These are phyloP conservation scores for Alitta virens DNA, from an alignment of 2,888 invertebrate species.

Conservation along the genomic window DNA sequence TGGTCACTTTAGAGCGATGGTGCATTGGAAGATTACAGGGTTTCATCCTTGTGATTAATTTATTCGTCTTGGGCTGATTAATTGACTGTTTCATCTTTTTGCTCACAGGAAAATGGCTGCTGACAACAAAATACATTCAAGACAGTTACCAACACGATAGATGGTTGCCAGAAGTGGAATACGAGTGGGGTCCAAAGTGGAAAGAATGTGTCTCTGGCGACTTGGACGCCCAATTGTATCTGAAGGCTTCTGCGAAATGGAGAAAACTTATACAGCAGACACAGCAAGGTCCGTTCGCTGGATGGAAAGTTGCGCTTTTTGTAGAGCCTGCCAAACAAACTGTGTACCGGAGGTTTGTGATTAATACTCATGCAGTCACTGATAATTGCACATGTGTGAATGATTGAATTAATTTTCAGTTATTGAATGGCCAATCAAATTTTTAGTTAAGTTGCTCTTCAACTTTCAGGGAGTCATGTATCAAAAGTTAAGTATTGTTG, in stretches of 20 bases:
- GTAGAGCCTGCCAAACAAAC: constrained; percentile 31
- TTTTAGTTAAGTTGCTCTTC: no score
- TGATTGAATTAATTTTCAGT: no score
- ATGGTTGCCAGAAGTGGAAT: constrained; percentile 41
- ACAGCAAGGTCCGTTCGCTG: constrained; percentile 34
- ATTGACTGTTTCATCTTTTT: no score
- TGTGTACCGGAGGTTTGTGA: constrained; percentile 41
- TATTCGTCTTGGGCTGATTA: no score
- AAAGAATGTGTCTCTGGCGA: background rate
- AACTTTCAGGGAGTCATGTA: no score
- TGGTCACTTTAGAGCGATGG: no score
- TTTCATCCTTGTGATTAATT: no score
- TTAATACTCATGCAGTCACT: no score
- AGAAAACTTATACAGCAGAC: constrained; percentile 29
- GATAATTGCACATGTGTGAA: no score
- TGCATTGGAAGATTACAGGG: no score
- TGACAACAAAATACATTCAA: constrained; percentile 36
- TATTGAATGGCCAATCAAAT: no score
- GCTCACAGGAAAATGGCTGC: constrained; percentile 39
- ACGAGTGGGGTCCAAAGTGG: constrained; percentile 36
- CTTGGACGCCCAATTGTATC: constrained; percentile 6
- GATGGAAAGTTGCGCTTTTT: constrained; percentile 43
- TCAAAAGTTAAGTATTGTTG: no score
- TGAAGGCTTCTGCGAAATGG: constrained; percentile 37
- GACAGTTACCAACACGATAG: constrained; percentile 30